Percentiles rank a stretch among this genome's conserved stretches.
phyloP scores from a whole-genome alignment of 2,888 invertebrate genomes.

The Coleophora deauratella region DNA sequence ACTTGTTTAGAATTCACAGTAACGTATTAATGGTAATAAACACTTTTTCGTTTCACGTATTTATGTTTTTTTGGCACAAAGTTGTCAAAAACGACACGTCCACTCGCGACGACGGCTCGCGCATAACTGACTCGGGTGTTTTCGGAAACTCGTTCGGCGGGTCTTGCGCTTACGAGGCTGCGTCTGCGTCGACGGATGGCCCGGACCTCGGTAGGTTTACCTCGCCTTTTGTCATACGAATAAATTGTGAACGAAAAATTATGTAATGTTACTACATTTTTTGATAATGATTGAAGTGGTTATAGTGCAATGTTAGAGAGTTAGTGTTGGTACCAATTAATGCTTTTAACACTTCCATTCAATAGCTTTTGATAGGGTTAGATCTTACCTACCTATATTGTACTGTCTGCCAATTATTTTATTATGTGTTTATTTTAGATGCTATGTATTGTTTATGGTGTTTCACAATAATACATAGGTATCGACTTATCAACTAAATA shows the following conservation, averaged over 20 bases:
- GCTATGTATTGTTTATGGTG: too few relatives aligned
- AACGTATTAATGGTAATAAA: slow-evolving; percentile 35
- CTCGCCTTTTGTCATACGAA: slow-evolving; percentile 58
- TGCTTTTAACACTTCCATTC: too few relatives aligned
- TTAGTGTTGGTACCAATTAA: too few relatives aligned
- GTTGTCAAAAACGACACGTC: slow-evolving; percentile 28
- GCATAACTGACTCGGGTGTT: slow-evolving; percentile 42
- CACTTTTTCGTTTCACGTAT: slow-evolving; percentile 53
- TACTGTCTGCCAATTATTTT: too few relatives aligned
- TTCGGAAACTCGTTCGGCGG: slow-evolving; percentile 48
- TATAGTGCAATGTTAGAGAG: too few relatives aligned
- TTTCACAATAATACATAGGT: too few relatives aligned
- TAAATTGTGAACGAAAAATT: slow-evolving; percentile 23
- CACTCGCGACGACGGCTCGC: slow-evolving; percentile 38
- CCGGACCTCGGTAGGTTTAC: too few relatives aligned
- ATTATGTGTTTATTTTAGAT: too few relatives aligned
- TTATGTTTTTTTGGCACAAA: slow-evolving; percentile 33
- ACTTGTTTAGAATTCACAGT: slow-evolving; percentile 30
- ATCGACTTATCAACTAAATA: too few relatives aligned
- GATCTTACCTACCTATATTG: too few relatives aligned
- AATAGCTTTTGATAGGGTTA: too few relatives aligned
- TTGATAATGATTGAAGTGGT: too few relatives aligned
- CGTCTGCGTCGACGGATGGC: slow-evolving; percentile 53
- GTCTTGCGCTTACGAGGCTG: slow-evolving; percentile 27
- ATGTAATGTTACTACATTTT: not conserved